Evolutionary conservation across 2,113 vertebrate species (phyloP), one percentile per base, ranked within the genome.

Genomic region (Bostrychus sinensis): DNA sequence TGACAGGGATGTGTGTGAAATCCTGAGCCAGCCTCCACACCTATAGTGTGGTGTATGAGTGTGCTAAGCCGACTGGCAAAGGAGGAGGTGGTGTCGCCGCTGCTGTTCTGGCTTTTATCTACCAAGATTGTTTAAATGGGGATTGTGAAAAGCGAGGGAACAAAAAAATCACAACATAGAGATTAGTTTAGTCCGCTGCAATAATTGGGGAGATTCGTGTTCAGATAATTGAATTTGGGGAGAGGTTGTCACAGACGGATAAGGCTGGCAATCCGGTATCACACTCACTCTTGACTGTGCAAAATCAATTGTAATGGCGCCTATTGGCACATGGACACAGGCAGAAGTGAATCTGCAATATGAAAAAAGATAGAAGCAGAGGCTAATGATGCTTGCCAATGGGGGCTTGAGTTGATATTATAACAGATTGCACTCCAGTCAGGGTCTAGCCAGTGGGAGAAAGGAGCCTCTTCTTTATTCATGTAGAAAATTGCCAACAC

Each of bases 401-500:
- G 75, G 78, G 82, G 84, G 70, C 72, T 80, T 70, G 67, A 75
- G 80, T 78, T 85, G 82, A 84, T 86, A 81, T 87, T 62, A 83
- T 77, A 87, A 87, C 80, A 88, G 82, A 86, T 84, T 84, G 81
- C 77, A 46, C 78, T 83, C 71, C 83, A 78, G 80, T 89, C 77
- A 58, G 72, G 75, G 65, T 85, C 48, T 82, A 69, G 85, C 81
- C 82, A 56, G 61, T 78, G 82, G 79, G 78, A 81, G 76, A 76
- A 59, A 77, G 66, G 62, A 83, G 72, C 78, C 54, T 80, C 75
- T 76, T 83, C 76, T 81, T 80, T 86, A 89, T 83, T 86, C 86
- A 86, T 90, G 86, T 81, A 86, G 88, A 88, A 90, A 90, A 91
- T 88, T 88, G 79, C 53, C 32, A 67, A 73, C 84, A 87, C 83